phyloP scores from a whole-genome alignment of 2,888 invertebrate genomes.

The Leistus spinibarbis region DNA sequence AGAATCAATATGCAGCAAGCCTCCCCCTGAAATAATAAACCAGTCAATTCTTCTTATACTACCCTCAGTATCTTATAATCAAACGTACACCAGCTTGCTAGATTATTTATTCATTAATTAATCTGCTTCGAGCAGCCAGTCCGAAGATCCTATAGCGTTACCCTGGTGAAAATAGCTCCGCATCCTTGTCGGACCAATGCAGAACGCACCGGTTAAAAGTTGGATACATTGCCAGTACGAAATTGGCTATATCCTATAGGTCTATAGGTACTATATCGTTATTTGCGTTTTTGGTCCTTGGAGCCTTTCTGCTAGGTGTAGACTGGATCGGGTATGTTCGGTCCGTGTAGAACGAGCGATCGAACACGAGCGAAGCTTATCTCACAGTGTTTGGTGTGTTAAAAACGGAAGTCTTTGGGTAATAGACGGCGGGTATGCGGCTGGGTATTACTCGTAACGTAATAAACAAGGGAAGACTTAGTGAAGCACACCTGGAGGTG shows the following conservation, averaged over 20 bases:
- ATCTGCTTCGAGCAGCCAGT: constrained; percentile 51
- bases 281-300: constrained; percentile 24
- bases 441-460: constrained; percentile 31
- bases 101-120: constrained; percentile 60
- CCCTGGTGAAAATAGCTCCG: constrained; percentile 16
- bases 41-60: background rate
- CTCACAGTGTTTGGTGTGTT: background rate
- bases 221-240: background rate
- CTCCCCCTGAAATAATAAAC: background rate
- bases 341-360: too few species aligned
- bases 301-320: background rate
- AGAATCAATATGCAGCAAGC: background rate
- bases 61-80: constrained; percentile 55
- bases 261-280: constrained; percentile 36
- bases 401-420: too few species aligned
- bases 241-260: constrained; percentile 38
- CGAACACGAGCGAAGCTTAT: background rate
- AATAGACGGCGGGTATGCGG: background rate
- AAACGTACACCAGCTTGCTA: constrained; percentile 52
- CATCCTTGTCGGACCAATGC: constrained; percentile 21
- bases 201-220: constrained; percentile 6
- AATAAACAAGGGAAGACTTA: constrained; percentile 34
- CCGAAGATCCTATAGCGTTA: constrained; percentile 40
- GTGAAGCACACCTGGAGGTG: constrained; percentile 34
- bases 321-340: background rate